A percentile compares a stretch with the other conserved stretches of the same genome.
These are phyloP conservation scores for rabbit (Oryctolagus cuniculus) DNA, from an alignment of 2,113 vertebrate genomes.

Conservation along the genomic window mOryCun1.1 NC_091433.1:129980001-129980500, in stretches of 20 bases:
- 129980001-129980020: neutral
- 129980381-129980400: constrained; percentile 25
- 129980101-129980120: neutral
- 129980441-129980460: neutral
- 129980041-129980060: neutral
- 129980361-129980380: neutral
- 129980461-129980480: neutral
- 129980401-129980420: neutral
- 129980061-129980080: neutral
- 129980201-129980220: neutral
- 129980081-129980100: neutral
- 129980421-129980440: neutral
- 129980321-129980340: neutral
- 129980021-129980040: neutral
- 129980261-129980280: neutral
- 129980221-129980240: neutral
- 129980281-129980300: neutral
- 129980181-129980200: neutral
- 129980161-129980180: neutral
- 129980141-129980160: neutral
- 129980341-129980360: neutral
- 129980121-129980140: too few relatives aligned
- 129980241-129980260: neutral
- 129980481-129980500: neutral
- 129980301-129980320: neutral